Evolutionary conservation across 1,140 invertebrate genomes (phyloP).

Genomic region (Lamellibrachia luymesi): DNA sequence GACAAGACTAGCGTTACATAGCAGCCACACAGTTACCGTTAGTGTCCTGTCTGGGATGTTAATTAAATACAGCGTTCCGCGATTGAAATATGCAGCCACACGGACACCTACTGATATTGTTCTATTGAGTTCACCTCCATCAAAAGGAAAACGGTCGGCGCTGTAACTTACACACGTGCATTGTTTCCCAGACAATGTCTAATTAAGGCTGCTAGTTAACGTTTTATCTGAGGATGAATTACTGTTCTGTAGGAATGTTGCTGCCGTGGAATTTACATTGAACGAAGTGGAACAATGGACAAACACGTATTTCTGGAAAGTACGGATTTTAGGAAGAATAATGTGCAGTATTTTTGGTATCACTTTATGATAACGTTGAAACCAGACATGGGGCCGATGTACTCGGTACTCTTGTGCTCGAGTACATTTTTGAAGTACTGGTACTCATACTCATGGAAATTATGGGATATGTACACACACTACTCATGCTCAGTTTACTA

Average conservation of each 20-base stretch:
- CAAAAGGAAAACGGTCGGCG: neutral
- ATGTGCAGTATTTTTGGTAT: no score
- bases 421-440: no score
- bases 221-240: neutral
- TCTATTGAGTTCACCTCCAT: neutral
- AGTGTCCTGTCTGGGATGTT: neutral
- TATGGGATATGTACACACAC: no score
- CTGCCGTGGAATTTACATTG: neutral
- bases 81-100: neutral
- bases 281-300: neutral
- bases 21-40: no score
- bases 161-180: neutral
- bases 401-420: no score
- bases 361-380: no score
- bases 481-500: no score
- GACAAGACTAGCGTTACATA: no score
- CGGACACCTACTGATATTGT: neutral
- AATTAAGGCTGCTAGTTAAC: neutral
- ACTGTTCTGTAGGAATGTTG: neutral
- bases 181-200: neutral
- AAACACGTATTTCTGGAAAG: neutral
- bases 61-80: neutral
- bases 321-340: no score
- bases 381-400: no score
- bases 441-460: no score